These are phyloP conservation scores for Trochalopteron elliotii DNA, from an alignment of 2,113 vertebrate species.

Conservation along the genomic window DNA sequence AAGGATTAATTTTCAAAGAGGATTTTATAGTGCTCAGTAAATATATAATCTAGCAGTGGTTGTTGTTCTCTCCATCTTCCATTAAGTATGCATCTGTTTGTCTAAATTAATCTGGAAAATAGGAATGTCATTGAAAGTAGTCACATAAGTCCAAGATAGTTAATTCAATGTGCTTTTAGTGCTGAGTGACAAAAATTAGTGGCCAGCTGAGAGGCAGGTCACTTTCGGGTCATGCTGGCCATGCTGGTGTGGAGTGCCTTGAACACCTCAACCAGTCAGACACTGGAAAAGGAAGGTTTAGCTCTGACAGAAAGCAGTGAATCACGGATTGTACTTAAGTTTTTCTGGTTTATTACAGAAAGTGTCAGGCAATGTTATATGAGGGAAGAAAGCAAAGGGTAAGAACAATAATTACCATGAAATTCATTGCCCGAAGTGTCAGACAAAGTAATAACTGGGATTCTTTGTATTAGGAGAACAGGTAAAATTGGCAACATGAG, in stretches of 20 bases:
- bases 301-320: neutral
- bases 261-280: neutral
- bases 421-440: neutral
- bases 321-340: neutral
- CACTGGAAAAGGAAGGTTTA: neutral
- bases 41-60: neutral
- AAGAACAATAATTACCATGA: neutral
- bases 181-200: neutral
- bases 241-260: neutral
- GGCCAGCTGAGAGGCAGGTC: neutral
- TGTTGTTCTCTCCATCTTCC: neutral
- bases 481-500: neutral
- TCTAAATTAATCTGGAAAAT: neutral
- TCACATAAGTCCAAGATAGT: neutral
- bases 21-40: neutral
- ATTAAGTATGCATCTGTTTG: neutral
- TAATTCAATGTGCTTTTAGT: neutral
- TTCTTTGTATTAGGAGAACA: neutral
- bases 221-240: neutral
- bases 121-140: neutral
- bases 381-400: conserved; percentile 11
- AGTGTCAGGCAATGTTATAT: neutral
- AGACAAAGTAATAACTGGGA: neutral
- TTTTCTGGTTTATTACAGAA: conserved; percentile 39
- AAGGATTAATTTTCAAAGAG: neutral